Evolutionary conservation across 2,888 invertebrate genomes (phyloP), one percentile per base, ranked within the genome.

Genomic region (Agrilus mali): DNA sequence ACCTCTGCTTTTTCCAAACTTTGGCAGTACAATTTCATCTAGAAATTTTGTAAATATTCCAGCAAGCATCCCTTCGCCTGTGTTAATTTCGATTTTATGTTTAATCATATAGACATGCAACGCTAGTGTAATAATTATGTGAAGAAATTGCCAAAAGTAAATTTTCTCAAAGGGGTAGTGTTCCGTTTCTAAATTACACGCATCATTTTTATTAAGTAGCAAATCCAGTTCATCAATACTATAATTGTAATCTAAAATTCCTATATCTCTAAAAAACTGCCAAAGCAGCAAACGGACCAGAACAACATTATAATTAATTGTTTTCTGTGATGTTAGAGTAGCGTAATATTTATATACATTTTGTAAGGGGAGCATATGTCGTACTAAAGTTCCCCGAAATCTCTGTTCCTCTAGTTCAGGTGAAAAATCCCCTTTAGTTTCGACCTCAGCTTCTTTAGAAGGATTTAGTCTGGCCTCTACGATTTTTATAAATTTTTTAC

Each of bases 101-200:
- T 66, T 38, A 15, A 46, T 66, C 2, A 67, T 62, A 52, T 73
- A 74, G 15, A 74, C 51, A 50, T 61, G 64, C 58, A 66, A 70
- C 2, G 74, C 68, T 20, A 73, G 64, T 33, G 72, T 66, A 46
- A 78, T 63, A 10, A 78, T 51, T 32, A 72, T 70, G 46, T 75
- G 74, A 32, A 75, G 44, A 59, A 75, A 77, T 58, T 79, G 78
- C 74, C 77, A 78, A 54, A 73, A 74, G 57, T 74, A 73, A 53
- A 78, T 69, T 51, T 67, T 70, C 52, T 77, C 77, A 53, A 77
- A 78, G 0, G 78, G 78, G 53, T 71, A 54, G 51, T 76, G 73
- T 1, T 66, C 58, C 4, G 60, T 59, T 43, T 63, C 65, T 2
- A 73, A 58, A 2, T 72, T 60, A 65, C 71, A 70, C 40, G 65